Conservation (phyloP, 1,140 invertebrate genomes). For the Chironomus striatipennis region DNA sequence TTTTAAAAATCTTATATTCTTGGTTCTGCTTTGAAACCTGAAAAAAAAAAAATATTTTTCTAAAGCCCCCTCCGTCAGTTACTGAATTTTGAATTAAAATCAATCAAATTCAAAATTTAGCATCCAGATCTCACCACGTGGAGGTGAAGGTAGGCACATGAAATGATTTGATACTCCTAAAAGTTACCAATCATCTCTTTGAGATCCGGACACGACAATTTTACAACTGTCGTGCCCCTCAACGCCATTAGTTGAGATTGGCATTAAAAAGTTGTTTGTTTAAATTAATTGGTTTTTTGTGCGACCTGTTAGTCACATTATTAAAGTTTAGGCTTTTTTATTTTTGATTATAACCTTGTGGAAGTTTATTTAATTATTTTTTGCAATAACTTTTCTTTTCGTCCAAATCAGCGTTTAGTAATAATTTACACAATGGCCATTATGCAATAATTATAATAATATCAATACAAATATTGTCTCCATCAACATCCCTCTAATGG, state of each 20-base stretch:
- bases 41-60: background rate
- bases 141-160: slow-evolving; percentile 5
- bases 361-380: too few relatives aligned
- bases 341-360: too few relatives aligned
- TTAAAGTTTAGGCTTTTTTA: too few relatives aligned
- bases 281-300: background rate
- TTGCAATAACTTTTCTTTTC: too few relatives aligned
- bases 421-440: too few relatives aligned
- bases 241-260: slow-evolving; percentile 6
- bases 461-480: too few relatives aligned
- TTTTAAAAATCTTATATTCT: too few relatives aligned
- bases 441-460: too few relatives aligned
- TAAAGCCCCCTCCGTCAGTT: background rate
- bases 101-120: background rate
- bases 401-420: too few relatives aligned
- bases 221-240: background rate
- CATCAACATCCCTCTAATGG: too few relatives aligned
- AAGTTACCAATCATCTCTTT: background rate
- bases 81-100: background rate
- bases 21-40: too few relatives aligned
- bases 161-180: background rate
- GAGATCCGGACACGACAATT: slow-evolving; percentile 3
- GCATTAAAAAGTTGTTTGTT: background rate
- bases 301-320: too few relatives aligned
- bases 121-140: slow-evolving; percentile 11